Evolutionary conservation across 2,888 invertebrate species (phyloP), one percentile per base, ranked within the genome.

Genomic region (Andrena hattorfiana): DNA sequence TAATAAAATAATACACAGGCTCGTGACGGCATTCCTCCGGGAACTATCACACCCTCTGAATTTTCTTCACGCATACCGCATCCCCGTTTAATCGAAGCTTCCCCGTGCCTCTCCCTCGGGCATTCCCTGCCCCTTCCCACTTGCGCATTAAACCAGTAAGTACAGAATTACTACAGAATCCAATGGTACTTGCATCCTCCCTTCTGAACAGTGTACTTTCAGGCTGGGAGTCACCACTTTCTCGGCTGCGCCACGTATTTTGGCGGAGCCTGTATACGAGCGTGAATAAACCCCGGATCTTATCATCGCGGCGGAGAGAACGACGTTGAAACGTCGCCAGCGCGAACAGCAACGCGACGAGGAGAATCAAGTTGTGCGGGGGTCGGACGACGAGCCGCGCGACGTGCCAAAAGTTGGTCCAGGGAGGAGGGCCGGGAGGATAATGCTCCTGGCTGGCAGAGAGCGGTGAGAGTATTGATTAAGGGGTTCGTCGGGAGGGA

Each of bases 401-500:
- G 51, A 69, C 68, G 70, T 81, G 82, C 71, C 71, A 72, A 73
- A 64, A 78, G 76, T 66, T 73, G 87, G 87, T 86, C 87, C 87
- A 78, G 82, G 66, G 79, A 75, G 67, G 75, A 86, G 81, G 73
- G 82, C 30, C 74, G 49, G 71, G 49, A 74, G 71, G 84, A 87
- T 83, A 77, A 77, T 83, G 75, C 81, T 85, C 84, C 78, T 81
- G 79, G 81, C 78, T 83, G 85, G 73, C 85, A 85, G 87, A 83
- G 88, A 79, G 76, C 84, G 89, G 69, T 87, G 86, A 92, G 85
- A 92, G 92, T 92, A 92, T 92, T 92, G 92, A 92, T 92, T 89
- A 91, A 92, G 89, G 89, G 91, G 89, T 89, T 86, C 70, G 85
- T 77, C 77, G 85, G 86, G 90, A 90, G 90, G 89, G 86, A 87